These are phyloP conservation scores for Sebastiscus albofasciatus DNA, from an alignment of 2,797 vertebrate species.

Conservation along the genomic window DNA sequence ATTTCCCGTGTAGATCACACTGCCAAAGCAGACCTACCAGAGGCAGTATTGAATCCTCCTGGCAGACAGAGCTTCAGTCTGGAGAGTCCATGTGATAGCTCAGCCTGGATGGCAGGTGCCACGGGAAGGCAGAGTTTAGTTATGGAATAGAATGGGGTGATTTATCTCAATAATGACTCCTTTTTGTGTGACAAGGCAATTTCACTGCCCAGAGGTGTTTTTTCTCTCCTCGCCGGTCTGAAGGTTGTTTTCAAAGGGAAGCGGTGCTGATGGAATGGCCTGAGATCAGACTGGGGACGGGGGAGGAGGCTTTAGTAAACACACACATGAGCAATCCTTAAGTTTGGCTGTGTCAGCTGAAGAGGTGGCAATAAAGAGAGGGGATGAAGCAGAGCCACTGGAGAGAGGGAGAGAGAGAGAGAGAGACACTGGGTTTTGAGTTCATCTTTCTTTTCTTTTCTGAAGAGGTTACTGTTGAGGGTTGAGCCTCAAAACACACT, in stretches of 20 bases:
- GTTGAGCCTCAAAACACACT: conserved; percentile 31
- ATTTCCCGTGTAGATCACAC: not conserved
- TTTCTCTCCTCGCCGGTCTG: conserved; percentile 22
- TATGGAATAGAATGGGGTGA: conserved; percentile 74
- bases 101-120: conserved; percentile 58
- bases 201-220: conserved; percentile 71
- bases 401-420: not conserved
- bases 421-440: conserved; percentile 1
- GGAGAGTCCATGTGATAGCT: conserved; percentile 38
- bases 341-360: conserved; percentile 66
- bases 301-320: conserved; percentile 49
- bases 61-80: conserved; percentile 14
- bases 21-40: conserved; percentile 23
- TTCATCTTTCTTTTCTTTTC: conserved; percentile 40
- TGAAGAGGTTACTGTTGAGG: conserved; percentile 41
- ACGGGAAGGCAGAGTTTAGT: conserved; percentile 72
- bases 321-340: conserved; percentile 57
- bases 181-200: conserved; percentile 83
- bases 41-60: conserved; percentile 17
- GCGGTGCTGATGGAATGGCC: conserved; percentile 51
- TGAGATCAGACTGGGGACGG: conserved; percentile 39
- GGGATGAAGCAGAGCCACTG: conserved; percentile 39
- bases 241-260: conserved; percentile 64
- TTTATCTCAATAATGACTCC: conserved; percentile 83
- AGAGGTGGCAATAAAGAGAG: conserved; percentile 53